phyloP scores from a whole-genome alignment of 2,888 invertebrate genomes.

The Elegia similella region DNA sequence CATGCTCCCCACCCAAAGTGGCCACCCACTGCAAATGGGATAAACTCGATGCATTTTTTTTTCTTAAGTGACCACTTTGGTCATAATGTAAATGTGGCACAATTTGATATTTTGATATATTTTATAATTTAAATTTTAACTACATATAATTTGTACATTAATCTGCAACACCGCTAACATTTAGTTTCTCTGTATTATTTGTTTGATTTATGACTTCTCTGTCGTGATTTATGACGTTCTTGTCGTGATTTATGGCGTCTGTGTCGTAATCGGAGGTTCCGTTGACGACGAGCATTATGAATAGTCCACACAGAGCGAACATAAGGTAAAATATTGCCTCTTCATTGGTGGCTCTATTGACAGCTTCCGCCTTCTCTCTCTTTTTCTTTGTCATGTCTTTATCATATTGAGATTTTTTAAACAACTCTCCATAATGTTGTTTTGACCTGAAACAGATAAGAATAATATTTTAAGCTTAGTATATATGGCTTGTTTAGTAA shows the following conservation, averaged over 20 bases:
- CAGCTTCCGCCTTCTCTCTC: conserved; percentile 32
- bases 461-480: conserved; percentile 9
- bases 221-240: no score
- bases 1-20: no score
- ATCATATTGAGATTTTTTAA: conserved; percentile 50
- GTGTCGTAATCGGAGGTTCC: conserved; percentile 56
- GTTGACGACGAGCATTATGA: conserved; percentile 42
- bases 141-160: conserved; percentile 14
- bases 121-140: not conserved
- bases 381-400: conserved; percentile 44
- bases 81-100: conserved; percentile 37
- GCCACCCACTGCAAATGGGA: no score
- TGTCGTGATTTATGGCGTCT: conserved; percentile 29
- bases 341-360: conserved; percentile 35
- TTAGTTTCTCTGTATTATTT: conserved; percentile 10
- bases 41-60: no score
- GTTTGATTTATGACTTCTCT: conserved; percentile 26
- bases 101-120: conserved; percentile 30
- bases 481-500: not conserved
- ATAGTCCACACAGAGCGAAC: conserved; percentile 40
- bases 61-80: no score
- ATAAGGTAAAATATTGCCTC: conserved; percentile 49
- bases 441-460: conserved; percentile 59
- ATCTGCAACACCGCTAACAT: not conserved
- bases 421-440: conserved; percentile 73